Conservation (phyloP, 2,888 invertebrate genomes). For the Penaeus monodon region DNA sequence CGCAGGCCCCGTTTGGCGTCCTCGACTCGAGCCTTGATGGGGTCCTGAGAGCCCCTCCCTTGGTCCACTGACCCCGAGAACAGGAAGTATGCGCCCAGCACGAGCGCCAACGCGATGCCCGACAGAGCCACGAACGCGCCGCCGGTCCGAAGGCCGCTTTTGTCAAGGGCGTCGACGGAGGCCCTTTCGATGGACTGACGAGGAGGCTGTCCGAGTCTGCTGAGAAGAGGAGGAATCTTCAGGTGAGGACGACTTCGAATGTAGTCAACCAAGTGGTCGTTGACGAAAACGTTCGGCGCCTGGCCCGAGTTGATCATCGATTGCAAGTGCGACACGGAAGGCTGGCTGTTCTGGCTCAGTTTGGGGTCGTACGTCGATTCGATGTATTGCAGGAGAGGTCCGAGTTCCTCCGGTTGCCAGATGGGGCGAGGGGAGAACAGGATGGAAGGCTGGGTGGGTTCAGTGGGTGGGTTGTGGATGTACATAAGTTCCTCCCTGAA, state of each 20-base stretch:
- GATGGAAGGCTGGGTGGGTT: not conserved
- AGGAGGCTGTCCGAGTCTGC: too few relatives aligned
- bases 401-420: slow-evolving; percentile 24
- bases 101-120: slow-evolving; percentile 27
- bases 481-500: not conserved
- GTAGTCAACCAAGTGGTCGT: slow-evolving; percentile 25
- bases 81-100: slow-evolving; percentile 39
- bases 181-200: too few relatives aligned
- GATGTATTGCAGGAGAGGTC: slow-evolving; percentile 27
- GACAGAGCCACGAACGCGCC: slow-evolving; percentile 48
- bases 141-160: not conserved
- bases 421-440: not conserved
- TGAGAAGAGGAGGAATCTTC: too few relatives aligned
- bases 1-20: slow-evolving; percentile 40
- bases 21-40: slow-evolving; percentile 26
- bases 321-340: slow-evolving; percentile 38
- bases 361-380: slow-evolving; percentile 28
- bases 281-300: slow-evolving; percentile 31
- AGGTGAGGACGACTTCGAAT: not conserved
- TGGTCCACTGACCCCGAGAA: not conserved
- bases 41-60: slow-evolving; percentile 1
- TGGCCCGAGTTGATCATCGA: slow-evolving; percentile 36
- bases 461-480: not conserved
- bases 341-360: not conserved
- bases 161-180: too few relatives aligned